These are phyloP conservation scores for Catonia carolina DNA, from an alignment of 2,888 invertebrate species.

Conservation along the genomic window DNA sequence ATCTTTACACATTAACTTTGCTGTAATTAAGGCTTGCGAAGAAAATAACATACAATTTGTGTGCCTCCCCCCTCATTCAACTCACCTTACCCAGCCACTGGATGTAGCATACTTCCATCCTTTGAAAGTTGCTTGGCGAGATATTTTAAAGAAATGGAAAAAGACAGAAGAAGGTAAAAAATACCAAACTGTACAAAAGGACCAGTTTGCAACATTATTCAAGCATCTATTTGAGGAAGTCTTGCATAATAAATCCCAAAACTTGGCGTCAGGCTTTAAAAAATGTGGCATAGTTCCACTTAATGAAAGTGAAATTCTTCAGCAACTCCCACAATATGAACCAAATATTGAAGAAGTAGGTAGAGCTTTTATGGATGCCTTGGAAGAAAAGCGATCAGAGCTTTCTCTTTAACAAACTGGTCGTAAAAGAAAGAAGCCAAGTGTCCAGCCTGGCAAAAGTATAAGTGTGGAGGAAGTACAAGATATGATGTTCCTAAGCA, in stretches of 20 bases:
- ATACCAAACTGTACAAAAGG: slow-evolving; percentile 1
- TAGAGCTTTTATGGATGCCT: too few species aligned
- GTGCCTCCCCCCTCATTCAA: slow-evolving; percentile 30
- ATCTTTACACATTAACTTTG: slow-evolving; percentile 26
- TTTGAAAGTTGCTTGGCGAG: slow-evolving; percentile 31
- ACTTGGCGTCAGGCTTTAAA: slow-evolving; percentile 4
- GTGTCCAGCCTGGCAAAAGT: too few species aligned
- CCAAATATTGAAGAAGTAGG: too few species aligned
- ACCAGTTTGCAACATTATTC: slow-evolving; percentile 1
- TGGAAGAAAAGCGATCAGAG: too few species aligned
- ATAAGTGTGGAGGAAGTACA: too few species aligned
- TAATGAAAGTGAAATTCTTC: slow-evolving; percentile 3
- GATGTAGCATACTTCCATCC: slow-evolving; percentile 34
- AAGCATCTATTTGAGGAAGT: background rate
- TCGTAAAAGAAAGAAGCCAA: too few species aligned
- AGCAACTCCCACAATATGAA: too few species aligned
- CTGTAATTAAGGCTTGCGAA: slow-evolving; percentile 24
- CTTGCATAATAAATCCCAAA: background rate
- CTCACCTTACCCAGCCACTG: slow-evolving; percentile 33
- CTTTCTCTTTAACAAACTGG: too few species aligned
- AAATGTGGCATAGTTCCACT: slow-evolving; percentile 11
- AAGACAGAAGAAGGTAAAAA: slow-evolving; percentile 19
- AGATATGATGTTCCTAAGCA: too few species aligned
- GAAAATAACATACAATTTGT: slow-evolving; percentile 35
- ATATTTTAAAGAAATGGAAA: slow-evolving; percentile 17